A percentile compares a stretch with the other conserved stretches of the same genome.
These are phyloP conservation scores for Sycophaga agraensis DNA, from an alignment of 1,140 invertebrate species.

Conservation along the genomic window DNA sequence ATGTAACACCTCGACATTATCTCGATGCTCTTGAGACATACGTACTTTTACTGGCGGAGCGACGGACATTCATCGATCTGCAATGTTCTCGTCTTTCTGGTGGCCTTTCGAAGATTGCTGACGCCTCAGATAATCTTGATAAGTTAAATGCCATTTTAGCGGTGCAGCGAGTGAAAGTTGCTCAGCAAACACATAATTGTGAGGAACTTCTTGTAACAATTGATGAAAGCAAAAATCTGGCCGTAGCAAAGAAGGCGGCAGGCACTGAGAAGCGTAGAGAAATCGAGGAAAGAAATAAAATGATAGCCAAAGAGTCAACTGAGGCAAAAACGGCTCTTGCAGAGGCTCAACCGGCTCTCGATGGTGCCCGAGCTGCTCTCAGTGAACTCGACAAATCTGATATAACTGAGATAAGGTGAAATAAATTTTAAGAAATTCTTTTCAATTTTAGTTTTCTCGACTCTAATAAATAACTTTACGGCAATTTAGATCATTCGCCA, in stretches of 20 bases:
- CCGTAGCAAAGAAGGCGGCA: slow-evolving; percentile 73
- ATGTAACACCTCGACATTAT: slow-evolving; percentile 88
- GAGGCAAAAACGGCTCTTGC: slow-evolving; percentile 78
- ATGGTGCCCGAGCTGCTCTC: slow-evolving; percentile 76
- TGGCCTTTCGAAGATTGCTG: slow-evolving; percentile 76
- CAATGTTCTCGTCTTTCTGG: slow-evolving; percentile 42
- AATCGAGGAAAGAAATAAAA: slow-evolving; percentile 75
- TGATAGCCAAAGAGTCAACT: slow-evolving; percentile 76
- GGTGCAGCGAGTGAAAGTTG: slow-evolving; percentile 75
- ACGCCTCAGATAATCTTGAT: slow-evolving; percentile 73
- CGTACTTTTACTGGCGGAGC: slow-evolving; percentile 70
- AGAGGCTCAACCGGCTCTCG: slow-evolving; percentile 78
- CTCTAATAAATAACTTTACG: background rate
- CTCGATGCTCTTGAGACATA: slow-evolving; percentile 83
- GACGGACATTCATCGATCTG: slow-evolving; percentile 51
- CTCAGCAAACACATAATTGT: slow-evolving; percentile 74
- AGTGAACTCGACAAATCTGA: slow-evolving; percentile 82
- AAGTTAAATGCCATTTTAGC: slow-evolving; percentile 74
- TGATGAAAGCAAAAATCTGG: slow-evolving; percentile 63
- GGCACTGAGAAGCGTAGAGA: slow-evolving; percentile 76
- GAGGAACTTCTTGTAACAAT: slow-evolving; percentile 72
- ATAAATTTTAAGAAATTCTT: too few relatives aligned
- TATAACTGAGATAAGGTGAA: slow-evolving; percentile 82
- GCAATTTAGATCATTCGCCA: slow-evolving; percentile 85
- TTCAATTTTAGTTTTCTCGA: too few relatives aligned